phyloP scores from a whole-genome alignment of 2,888 invertebrate genomes.

The Netelia inedita region DNA sequence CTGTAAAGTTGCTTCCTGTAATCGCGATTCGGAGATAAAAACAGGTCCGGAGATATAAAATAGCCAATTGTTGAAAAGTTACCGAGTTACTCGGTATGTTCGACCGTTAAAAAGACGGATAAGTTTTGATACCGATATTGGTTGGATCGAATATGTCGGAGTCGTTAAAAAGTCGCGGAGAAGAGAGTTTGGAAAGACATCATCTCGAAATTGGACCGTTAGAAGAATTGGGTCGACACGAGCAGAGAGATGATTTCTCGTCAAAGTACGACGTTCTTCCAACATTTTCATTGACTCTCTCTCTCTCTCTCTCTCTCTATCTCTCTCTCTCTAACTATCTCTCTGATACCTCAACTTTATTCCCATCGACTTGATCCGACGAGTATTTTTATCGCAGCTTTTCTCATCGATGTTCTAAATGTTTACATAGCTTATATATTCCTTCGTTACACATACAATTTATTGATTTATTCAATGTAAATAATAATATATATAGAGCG shows the following conservation, averaged over 20 bases:
- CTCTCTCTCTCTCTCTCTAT: neutral
- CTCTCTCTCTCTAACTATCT: constrained; percentile 17
- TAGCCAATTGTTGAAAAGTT: no score
- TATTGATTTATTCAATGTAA: no score
- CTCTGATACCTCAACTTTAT: constrained; percentile 49
- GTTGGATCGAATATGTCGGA: neutral
- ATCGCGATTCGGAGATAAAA: no score
- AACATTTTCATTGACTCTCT: no score
- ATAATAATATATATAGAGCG: neutral
- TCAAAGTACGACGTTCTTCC: no score
- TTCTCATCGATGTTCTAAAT: neutral
- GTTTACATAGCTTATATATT: neutral
- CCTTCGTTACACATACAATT: no score
- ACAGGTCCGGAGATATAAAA: no score
- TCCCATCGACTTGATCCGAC: constrained; percentile 24
- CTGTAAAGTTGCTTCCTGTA: no score
- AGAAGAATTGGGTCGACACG: constrained; percentile 1
- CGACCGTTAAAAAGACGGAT: neutral
- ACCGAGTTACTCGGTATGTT: neutral
- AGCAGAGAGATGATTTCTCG: neutral
- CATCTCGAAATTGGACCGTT: constrained; percentile 9
- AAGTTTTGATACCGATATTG: neutral
- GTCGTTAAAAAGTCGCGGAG: neutral
- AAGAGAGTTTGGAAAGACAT: neutral
- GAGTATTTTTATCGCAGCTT: constrained; percentile 54